A percentile compares a stretch with the other conserved stretches of the same genome.
These are phyloP conservation scores for Patella pellucida DNA, from an alignment of 2,888 invertebrate genomes.

Conservation along the genomic window DNA sequence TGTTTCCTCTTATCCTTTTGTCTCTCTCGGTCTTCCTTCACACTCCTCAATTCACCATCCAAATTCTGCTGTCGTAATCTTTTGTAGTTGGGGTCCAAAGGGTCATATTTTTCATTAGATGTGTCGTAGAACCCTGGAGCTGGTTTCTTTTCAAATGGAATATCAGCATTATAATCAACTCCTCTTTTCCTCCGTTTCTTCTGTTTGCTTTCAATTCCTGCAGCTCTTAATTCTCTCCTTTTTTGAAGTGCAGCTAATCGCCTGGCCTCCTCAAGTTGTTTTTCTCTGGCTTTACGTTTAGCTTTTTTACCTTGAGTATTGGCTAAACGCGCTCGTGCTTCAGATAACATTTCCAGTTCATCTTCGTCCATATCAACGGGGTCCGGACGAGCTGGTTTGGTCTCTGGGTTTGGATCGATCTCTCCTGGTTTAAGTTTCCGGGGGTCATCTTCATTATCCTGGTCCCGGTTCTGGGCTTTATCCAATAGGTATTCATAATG, in stretches of 20 bases:
- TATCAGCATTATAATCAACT: constrained; percentile 96
- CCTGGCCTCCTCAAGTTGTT: constrained; percentile 97
- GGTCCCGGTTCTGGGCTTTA: constrained; percentile 70
- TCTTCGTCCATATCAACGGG: constrained; percentile 99
- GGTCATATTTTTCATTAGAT: constrained; percentile 85
- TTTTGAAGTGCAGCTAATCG: constrained; percentile 97
- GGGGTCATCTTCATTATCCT: constrained; percentile 82
- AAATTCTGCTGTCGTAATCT: constrained; percentile 91
- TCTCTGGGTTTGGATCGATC: constrained; percentile 99
- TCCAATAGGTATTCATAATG: constrained; percentile 95
- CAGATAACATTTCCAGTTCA: constrained; percentile 99
- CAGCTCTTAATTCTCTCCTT: constrained; percentile 95
- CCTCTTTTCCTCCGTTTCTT: constrained; percentile 79
- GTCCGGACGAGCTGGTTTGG: constrained; percentile 98
- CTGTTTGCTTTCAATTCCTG: constrained; percentile 82
- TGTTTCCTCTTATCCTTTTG: constrained; percentile 95
- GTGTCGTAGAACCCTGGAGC: constrained; percentile 96
- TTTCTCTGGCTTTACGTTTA: constrained; percentile 87
- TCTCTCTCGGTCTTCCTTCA: constrained; percentile 93
- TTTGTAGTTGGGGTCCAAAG: constrained; percentile 90
- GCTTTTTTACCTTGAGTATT: constrained; percentile 90
- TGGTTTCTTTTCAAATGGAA: constrained; percentile 96
- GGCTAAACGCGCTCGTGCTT: constrained; percentile 96
- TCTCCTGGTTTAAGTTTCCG: constrained; percentile 98
- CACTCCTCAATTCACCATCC: constrained; percentile 90